Base-by-base conservation (phyloP, 2,113 vertebrate species). In the Pelusios castaneus region DNA sequence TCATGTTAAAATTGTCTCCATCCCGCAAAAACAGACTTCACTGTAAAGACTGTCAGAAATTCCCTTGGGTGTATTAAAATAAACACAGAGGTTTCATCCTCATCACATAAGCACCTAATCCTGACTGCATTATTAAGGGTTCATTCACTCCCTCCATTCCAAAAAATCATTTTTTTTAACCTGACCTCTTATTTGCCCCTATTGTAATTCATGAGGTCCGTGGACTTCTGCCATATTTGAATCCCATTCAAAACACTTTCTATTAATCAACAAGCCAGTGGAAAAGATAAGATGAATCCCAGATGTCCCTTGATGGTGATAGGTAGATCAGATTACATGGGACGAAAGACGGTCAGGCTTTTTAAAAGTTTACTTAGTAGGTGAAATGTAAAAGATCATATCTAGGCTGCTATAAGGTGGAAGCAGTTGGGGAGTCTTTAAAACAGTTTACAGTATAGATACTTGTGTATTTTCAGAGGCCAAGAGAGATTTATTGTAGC, bases 231-330 rank as follows among this genome's bases (percentile, higher is more conserved):
- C 92, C 91, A 95, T 96, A 83, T 94, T 96, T 93, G 91, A 97
- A 95, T 96, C 88, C 75, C 85, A 96, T 95, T 97, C 96, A 97
- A 97, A 97, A 97, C 87, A 97, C 94, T 97, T 97, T 96, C 92
- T 95, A 92, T 96, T 97, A 97, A 97, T 97, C 96, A 97, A 76
- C 85, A 95, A 95, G 94, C 81, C 81, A 92, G 88, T 92, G 91
- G 90, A 96, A 96, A 97, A 97, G 97, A 97, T 97, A 97, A 96
- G 97, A 98, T 97, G 97, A 97, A 96, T 96, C 97, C 97, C 98
- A 98, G 97, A 98, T 98, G 97, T 97, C 89, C 88, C 86, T 82
- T 90, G 87, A 97, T 94, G 92, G 84, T 93, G 94, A 97, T 43
- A 96, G 81, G 92, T 85, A 89, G 94, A 91, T 98, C 94, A 89